phyloP scores from a whole-genome alignment of 2,888 invertebrate species.

The Deroplatys truncata region DNA sequence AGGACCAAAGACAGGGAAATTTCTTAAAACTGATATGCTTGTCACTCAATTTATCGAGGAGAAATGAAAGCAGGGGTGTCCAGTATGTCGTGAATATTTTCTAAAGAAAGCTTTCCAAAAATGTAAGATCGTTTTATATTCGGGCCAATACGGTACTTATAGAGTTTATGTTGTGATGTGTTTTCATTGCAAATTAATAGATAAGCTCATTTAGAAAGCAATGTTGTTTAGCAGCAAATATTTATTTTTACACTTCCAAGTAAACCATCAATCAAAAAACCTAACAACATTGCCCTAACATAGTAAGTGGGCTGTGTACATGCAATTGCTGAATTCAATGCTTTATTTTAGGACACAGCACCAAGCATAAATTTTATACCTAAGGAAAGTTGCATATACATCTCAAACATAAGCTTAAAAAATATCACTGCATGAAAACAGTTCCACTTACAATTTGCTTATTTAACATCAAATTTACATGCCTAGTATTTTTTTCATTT shows the following conservation, averaged over 20 bases:
- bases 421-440: conserved; percentile 15
- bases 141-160: too few species aligned
- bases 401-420: conserved; percentile 23
- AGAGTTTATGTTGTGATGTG: not conserved
- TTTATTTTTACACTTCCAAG: conserved; percentile 9
- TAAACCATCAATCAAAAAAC: conserved; percentile 12
- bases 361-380: conserved; percentile 19
- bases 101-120: not conserved
- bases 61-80: too few species aligned
- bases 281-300: conserved; percentile 11
- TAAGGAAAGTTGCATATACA: conserved; percentile 22
- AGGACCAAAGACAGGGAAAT: too few species aligned
- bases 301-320: not conserved
- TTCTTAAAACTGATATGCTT: too few species aligned
- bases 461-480: conserved; percentile 20
- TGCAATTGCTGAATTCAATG: not conserved
- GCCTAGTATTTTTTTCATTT: conserved; percentile 1
- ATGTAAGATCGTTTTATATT: not conserved
- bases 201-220: conserved; percentile 2
- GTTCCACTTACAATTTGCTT: conserved; percentile 13
- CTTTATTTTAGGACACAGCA: conserved; percentile 15
- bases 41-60: too few species aligned
- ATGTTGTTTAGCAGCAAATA: conserved; percentile 5
- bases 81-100: too few species aligned
- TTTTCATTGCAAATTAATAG: not conserved